Percentiles rank a stretch among this genome's conserved stretches.
These are phyloP conservation scores for Epinephelus lanceolatus DNA, from an alignment of 2,113 vertebrate species.

Conservation along the genomic window DNA sequence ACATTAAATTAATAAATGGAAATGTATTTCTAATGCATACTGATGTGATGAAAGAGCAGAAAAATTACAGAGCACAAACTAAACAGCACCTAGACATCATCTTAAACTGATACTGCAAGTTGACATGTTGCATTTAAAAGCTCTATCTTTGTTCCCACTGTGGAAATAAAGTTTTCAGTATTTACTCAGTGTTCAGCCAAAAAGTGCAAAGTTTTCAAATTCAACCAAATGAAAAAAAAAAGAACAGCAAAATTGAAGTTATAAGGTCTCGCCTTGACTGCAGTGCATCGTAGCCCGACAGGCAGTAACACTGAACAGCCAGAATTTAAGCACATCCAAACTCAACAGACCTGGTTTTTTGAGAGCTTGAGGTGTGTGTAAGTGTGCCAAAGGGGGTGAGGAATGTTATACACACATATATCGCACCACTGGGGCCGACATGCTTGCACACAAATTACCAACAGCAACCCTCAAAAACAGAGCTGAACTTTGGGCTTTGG, in stretches of 20 bases:
- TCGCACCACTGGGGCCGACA: neutral
- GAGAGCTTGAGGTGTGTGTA: conserved; percentile 37
- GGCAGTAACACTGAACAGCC: conserved; percentile 19
- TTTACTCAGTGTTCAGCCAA: conserved; percentile 25
- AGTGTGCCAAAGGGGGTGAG: conserved; percentile 29
- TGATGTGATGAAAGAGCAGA: neutral
- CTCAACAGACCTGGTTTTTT: conserved; percentile 39
- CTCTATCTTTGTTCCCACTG: neutral
- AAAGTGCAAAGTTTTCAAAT: conserved; percentile 34
- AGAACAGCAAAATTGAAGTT: conserved; percentile 22
- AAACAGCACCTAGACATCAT: neutral
- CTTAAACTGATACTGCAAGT: conserved; percentile 4
- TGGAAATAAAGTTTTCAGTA: conserved; percentile 7
- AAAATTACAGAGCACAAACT: conserved; percentile 12
- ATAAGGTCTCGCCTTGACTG: conserved; percentile 21
- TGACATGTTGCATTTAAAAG: conserved; percentile 21
- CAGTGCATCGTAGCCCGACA: conserved; percentile 27
- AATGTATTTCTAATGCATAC: conserved; percentile 1
- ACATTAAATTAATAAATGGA: neutral
- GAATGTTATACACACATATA: conserved; percentile 24
- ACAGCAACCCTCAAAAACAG: conserved; percentile 32
- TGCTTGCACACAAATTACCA: conserved; percentile 42
- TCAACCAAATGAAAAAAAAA: conserved; percentile 2
- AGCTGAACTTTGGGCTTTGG: conserved; percentile 37
- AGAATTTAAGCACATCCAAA: conserved; percentile 41